phyloP scores from a whole-genome alignment of 2,113 vertebrate genomes.

The Phycodurus eques region DNA sequence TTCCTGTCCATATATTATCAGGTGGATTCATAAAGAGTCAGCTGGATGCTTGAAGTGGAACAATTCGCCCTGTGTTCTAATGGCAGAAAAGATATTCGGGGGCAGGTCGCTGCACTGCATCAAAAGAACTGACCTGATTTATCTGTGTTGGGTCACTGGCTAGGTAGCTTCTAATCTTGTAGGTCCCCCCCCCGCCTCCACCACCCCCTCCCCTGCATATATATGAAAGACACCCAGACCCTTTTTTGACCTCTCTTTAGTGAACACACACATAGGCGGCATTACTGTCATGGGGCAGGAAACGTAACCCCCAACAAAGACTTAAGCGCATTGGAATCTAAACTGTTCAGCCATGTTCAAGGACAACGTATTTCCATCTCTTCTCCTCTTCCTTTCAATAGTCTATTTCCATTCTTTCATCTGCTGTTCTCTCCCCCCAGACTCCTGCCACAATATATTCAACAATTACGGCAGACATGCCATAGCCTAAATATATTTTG shows the following conservation, averaged over 20 bases:
- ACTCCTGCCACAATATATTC: background rate
- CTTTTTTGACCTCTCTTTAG: conserved; percentile 21
- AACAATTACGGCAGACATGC: background rate
- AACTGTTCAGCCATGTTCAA: conserved; percentile 1
- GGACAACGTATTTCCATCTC: background rate
- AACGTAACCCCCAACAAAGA: background rate
- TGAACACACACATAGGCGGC: background rate
- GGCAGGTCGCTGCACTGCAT: conserved; percentile 49
- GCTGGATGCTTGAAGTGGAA: conserved; percentile 22
- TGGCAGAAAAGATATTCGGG: conserved; percentile 32
- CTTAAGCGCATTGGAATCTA: conserved; percentile 4
- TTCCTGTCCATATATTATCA: conserved; percentile 25
- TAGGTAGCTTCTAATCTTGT: conserved; percentile 49
- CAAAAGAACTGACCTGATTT: conserved; percentile 54
- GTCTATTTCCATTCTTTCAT: background rate
- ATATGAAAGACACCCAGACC: conserved; percentile 45
- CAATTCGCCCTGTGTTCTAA: conserved; percentile 52
- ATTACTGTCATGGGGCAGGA: conserved; percentile 2
- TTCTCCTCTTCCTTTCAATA: conserved; percentile 6
- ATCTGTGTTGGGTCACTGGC: conserved; percentile 47
- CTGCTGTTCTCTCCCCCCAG: background rate
- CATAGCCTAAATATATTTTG: no score
- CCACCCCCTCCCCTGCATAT: background rate
- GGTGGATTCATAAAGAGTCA: conserved; percentile 40
- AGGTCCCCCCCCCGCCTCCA: background rate